A percentile compares a stretch with the other conserved stretches of the same genome.
These are phyloP conservation scores for Beroe forskalii DNA, from an alignment of 37 sponge, comb jelly and placozoan species.

Conservation along the genomic window DNA sequence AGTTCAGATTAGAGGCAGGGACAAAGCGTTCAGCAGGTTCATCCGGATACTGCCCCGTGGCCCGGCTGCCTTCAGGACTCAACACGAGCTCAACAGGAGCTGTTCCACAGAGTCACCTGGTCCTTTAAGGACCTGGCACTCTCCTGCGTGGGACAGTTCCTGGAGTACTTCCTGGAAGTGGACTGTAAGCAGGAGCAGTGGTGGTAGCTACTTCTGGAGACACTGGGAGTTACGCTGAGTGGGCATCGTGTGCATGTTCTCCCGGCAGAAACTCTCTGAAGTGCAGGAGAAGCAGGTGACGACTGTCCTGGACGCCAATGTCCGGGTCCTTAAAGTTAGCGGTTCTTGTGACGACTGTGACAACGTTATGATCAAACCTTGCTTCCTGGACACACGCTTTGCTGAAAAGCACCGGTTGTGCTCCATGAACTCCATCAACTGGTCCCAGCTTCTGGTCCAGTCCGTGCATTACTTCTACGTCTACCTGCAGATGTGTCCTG, in stretches of 20 bases:
- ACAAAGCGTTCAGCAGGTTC: constrained; percentile 65
- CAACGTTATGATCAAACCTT: not conserved
- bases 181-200: constrained; percentile 45
- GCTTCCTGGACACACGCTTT: constrained; percentile 67
- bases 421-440: constrained; percentile 70
- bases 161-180: constrained; percentile 67
- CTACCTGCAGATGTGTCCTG: constrained; percentile 69
- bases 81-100: constrained; percentile 66
- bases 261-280: constrained; percentile 64
- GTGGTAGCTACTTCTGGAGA: constrained; percentile 75
- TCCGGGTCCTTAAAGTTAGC: constrained; percentile 65
- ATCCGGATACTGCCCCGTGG: constrained; percentile 63
- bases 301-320: constrained; percentile 68
- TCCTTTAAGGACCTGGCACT: constrained; percentile 77
- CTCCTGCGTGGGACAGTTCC: constrained; percentile 42
- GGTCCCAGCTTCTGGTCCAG: constrained; percentile 71
- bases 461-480: constrained; percentile 70
- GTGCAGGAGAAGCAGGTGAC: constrained; percentile 79
- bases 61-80: constrained; percentile 51
- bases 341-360: constrained; percentile 72
- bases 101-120: constrained; percentile 78
- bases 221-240: constrained; percentile 69
- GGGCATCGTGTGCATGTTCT: constrained; percentile 70
- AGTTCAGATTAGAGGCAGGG: too few relatives aligned
- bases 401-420: constrained; percentile 66